Evolutionary conservation across 2,888 invertebrate species (phyloP), one percentile per base, ranked within the genome.

Genomic region (Tubulanus polymorphus): DNA sequence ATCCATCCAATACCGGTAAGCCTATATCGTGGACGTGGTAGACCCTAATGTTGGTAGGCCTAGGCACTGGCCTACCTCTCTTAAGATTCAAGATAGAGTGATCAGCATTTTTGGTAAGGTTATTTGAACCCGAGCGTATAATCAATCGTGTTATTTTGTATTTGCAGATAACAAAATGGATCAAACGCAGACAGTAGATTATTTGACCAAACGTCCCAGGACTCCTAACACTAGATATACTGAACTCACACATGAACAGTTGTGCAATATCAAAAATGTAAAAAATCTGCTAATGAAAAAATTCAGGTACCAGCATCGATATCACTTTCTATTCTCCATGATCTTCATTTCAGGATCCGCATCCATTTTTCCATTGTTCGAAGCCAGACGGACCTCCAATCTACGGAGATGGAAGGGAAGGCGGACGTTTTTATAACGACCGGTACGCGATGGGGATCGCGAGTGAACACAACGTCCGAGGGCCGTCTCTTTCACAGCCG

Each of bases 211-310:
- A 47, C 64, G 70, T 18, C 75, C 74, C 1, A 57, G 74, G 26
- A 74, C 75, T 3, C 70, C 76, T 5, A 72, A 75, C 61, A 69
- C 71, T 51, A 75, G 67, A 18, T 78, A 79, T 60, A 73, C 76
- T 6, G 65, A 65, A 1, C 59, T 78, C 18, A 74, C 72, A 52
- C 71, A 76, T 1, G 63, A 64, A 54, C 74, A 76, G 62, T 65
- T 73, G 28, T 63, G 60, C 37, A 76, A 75, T 56, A 69, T 74
- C 12, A 63, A 64, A 47, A 60, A 66, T 64, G 72, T 71, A 57
- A 37, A 53, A 37, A 37, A 45, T 27, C n/a, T 46, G 29, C 3
- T 47, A 15, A n/a, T n/a, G n/a, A n/a, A n/a, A 35, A 35, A 35
- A 15, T 35, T 15, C 15, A 35, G 35, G 15, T 15, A 35, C 15